Base-by-base conservation (phyloP, 2,113 vertebrate species). In the Hippocampus zosterae region DNA sequence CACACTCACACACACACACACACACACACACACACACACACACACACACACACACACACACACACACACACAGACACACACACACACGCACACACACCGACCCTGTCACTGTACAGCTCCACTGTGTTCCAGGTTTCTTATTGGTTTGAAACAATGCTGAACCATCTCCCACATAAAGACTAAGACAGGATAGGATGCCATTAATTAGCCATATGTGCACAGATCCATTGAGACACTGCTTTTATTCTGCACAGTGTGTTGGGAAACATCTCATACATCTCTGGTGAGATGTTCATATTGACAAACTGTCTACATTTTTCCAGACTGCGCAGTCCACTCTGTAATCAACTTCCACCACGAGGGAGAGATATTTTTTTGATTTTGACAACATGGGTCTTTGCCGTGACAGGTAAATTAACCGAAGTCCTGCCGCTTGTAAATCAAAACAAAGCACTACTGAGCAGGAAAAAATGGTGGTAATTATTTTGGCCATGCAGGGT, bases 331-430 rank as follows among this genome's bases (percentile, higher is more conserved):
- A 2, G 16, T 9, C 64, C 1, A 2, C 68, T 62, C 52, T 12
- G 52, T 82, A 71, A 77, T 81, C 70, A 68, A 27, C 64, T 61
- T 79, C 72, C 67, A 56, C 29, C 7, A 3, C 18, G 52, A 77
- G 50, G 12, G 53, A 64, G 21, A 25, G n/a, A 62, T 67, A 53
- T 8, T 65, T 66, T 66, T 5, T 21, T 44, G n/a, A 27, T 74
- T 76, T 66, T 56, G 63, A 44, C 40, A 60, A 37, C 63, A 65
- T 21, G 67, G 19, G 11, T 68, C 57, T 46, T 41, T 66, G 59
- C 44, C n/a, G 21, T 60, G 55, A 64, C 69, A 27, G 73, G 46
- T 50, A 63, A 79, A 82, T 82, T 33, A 81, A 72, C 70, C 6
- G 10, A n/a, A 44, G 62, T 78, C 66, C 67, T 27, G 62, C 18